phyloP scores from a whole-genome alignment of 2,888 invertebrate genomes.

The Gasteruption jaculator region DNA sequence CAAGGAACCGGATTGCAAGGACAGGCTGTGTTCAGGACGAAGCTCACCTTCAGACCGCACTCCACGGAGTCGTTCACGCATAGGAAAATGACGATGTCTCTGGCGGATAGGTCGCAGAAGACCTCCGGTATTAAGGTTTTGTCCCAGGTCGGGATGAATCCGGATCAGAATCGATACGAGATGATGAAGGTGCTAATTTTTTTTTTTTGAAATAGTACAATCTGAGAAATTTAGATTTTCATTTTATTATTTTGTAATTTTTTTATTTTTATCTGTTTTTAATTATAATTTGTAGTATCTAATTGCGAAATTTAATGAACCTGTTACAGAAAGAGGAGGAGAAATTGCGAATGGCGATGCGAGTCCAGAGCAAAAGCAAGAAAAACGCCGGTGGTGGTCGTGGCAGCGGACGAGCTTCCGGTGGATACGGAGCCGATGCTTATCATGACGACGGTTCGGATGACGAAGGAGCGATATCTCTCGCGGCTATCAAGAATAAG shows the following conservation, averaged over 20 bases:
- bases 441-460: slow-evolving; percentile 83
- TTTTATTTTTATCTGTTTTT: neutral
- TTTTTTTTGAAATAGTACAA: neutral
- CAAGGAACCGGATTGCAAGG: slow-evolving; percentile 98
- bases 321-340: slow-evolving; percentile 87
- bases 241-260: slow-evolving; percentile 1
- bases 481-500: slow-evolving; percentile 91
- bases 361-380: slow-evolving; percentile 63
- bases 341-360: slow-evolving; percentile 82
- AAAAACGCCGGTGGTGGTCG: slow-evolving; percentile 51
- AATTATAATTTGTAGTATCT: slow-evolving; percentile 10
- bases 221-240: neutral
- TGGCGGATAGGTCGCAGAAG: slow-evolving; percentile 92
- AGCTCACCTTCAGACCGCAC: slow-evolving; percentile 95
- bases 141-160: slow-evolving; percentile 90
- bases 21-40: slow-evolving; percentile 94
- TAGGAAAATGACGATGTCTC: slow-evolving; percentile 95
- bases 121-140: slow-evolving; percentile 93
- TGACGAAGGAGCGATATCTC: slow-evolving; percentile 87
- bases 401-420: slow-evolving; percentile 49
- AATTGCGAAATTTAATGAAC: slow-evolving; percentile 5
- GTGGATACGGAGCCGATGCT: slow-evolving; percentile 52
- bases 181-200: slow-evolving; percentile 71
- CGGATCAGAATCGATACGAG: slow-evolving; percentile 86
- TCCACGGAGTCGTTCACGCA: slow-evolving; percentile 99